phyloP scores from a whole-genome alignment of 2,113 vertebrate species.

The Neogale vison region DNA sequence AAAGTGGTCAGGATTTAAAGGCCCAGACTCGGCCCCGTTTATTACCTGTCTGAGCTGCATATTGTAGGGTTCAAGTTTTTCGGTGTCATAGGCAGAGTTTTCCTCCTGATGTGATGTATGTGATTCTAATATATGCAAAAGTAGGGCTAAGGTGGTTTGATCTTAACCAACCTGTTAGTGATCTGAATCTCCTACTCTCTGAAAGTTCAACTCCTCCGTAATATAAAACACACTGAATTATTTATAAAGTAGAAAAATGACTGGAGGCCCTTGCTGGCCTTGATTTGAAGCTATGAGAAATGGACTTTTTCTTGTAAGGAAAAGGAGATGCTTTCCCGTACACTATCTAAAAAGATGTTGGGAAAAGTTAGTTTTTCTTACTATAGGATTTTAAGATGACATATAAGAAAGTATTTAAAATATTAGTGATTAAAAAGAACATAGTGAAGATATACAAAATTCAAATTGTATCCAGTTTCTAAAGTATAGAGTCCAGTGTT shows the following conservation, averaged over 20 bases:
- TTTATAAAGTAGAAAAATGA: neutral
- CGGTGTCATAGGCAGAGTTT: neutral
- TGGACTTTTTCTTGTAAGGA: neutral
- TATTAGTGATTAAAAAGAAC: neutral
- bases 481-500: neutral
- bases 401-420: neutral
- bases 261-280: neutral
- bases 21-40: neutral
- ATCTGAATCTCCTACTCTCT: neutral
- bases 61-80: neutral
- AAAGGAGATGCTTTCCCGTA: neutral
- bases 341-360: neutral
- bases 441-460: neutral
- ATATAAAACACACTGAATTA: constrained; percentile 4
- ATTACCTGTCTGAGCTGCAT: neutral
- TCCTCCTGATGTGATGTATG: neutral
- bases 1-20: neutral
- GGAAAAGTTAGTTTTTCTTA: neutral
- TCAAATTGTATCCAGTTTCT: neutral
- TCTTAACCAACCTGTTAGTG: neutral
- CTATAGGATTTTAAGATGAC: neutral
- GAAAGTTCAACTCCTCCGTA: neutral
- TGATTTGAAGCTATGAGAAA: constrained; percentile 27
- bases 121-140: neutral
- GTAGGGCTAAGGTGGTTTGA: neutral